Evolutionary conservation across 2,797 vertebrate genomes (phyloP).

Genomic region (Betta splendens): DNA sequence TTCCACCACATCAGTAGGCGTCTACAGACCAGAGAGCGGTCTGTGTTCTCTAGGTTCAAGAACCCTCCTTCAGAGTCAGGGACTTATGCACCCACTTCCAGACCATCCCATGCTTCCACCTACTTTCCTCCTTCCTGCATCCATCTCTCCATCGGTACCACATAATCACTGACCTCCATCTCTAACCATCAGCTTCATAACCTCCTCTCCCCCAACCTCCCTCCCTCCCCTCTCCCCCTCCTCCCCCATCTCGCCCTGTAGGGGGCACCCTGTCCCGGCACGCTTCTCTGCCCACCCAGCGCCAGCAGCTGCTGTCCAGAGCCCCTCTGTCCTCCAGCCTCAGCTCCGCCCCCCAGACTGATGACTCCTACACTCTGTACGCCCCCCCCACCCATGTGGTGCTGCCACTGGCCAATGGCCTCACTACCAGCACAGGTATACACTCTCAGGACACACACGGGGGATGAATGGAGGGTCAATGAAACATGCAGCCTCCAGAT

Average conservation of each 20-base stretch:
- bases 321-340: conserved; percentile 73
- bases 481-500: neutral
- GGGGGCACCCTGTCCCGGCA: conserved; percentile 87
- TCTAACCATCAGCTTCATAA: conserved; percentile 62
- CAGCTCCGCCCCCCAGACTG: conserved; percentile 76
- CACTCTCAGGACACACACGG: conserved; percentile 16
- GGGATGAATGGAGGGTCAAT: neutral
- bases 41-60: neutral
- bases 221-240: neutral
- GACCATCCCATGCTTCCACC: conserved; percentile 36
- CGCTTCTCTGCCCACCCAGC: conserved; percentile 81
- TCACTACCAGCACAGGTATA: conserved; percentile 70
- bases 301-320: conserved; percentile 85
- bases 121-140: conserved; percentile 27
- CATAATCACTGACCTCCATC: conserved; percentile 52
- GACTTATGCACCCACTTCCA: conserved; percentile 48
- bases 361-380: conserved; percentile 81
- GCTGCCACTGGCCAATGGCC: conserved; percentile 66
- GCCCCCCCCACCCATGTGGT: conserved; percentile 69
- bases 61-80: neutral
- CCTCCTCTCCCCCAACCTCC: conserved; percentile 7
- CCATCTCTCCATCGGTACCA: conserved; percentile 47
- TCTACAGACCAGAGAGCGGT: neutral
- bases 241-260: conserved; percentile 68
- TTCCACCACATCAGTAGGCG: neutral